phyloP scores from a whole-genome alignment of 1,140 invertebrate genomes.

The Aphidius gifuensis region DNA sequence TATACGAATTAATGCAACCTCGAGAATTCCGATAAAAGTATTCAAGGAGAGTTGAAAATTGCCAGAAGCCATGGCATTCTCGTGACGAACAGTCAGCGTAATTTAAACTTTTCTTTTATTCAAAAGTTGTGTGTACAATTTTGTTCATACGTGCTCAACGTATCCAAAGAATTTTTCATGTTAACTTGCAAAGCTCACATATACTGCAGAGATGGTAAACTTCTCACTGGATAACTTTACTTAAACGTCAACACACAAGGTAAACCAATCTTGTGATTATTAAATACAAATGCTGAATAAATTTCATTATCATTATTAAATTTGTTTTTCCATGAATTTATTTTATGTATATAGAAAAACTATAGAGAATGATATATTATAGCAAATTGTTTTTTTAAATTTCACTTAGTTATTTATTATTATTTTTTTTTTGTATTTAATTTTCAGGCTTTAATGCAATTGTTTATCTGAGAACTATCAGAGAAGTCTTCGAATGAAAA shows the following conservation, averaged over 20 bases:
- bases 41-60: not conserved
- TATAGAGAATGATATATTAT: too few relatives aligned
- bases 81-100: too few relatives aligned
- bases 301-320: too few relatives aligned
- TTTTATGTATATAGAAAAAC: too few relatives aligned
- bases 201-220: too few relatives aligned
- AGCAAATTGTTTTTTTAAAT: too few relatives aligned
- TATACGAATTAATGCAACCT: not conserved
- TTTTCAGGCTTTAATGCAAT: slow-evolving; percentile 5
- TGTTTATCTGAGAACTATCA: not conserved
- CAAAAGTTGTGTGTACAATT: not conserved
- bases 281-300: too few relatives aligned
- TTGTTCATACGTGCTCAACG: not conserved
- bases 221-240: too few relatives aligned
- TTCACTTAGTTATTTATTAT: slow-evolving; percentile 1
- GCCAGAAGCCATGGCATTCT: slow-evolving; percentile 6
- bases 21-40: not conserved
- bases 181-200: too few relatives aligned
- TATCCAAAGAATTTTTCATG: not conserved
- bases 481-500: slow-evolving; percentile 1
- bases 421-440: not conserved
- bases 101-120: too few relatives aligned
- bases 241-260: not conserved
- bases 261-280: not conserved
- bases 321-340: too few relatives aligned